Base-by-base conservation (phyloP, 2,113 vertebrate genomes). In the Chaenocephalus aceratus region DNA sequence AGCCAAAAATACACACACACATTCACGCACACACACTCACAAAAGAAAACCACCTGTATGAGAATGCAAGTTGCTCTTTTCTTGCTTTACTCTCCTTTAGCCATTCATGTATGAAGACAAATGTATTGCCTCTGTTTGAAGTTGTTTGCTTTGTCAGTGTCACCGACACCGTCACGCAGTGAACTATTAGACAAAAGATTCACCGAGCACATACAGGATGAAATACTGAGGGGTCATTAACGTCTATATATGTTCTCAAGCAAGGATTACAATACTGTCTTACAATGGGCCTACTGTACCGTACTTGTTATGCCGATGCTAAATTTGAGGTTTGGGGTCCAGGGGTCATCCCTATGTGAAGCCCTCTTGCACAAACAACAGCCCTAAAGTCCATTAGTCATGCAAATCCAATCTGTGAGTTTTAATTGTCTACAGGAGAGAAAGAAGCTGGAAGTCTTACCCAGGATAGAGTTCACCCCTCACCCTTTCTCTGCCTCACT, bases 331-430 rank as follows among this genome's bases (percentile, higher is more conserved):
- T 73, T 13, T 91, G 84, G 72, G 91, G 91, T 66, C 80, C 48
- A 64, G 89, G 88, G 96, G 96, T 96, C 96, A 97, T 92, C 85
- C 89, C 93, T 86, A 94, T 94, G 90, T 75, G 95, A 97, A 97
- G 95, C 92, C 94, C 94, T 96, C 63, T 88, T 96, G 93, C 96
- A 80, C 94, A 97, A 97, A 96, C 95, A 96, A 87, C 90, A 94
- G 86, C 89, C 57, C 93, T 96, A 95, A 96, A 96, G 96, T 94
- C 94, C 95, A 97, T 98, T 97, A 97, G 92, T 91, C 93, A 97
- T 97, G 96, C 96, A 98, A 98, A 98, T 98, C 97, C 96, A 96
- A 94, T 95, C 95, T 96, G 92, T 95, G 92, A 96, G 94, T 95
- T 94, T 92, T 93, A 92, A 96, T 97, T 97, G 96, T 97, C 95